Evolutionary conservation across 1,140 invertebrate species (phyloP).

Genomic region (Homalodisca vitripennis): DNA sequence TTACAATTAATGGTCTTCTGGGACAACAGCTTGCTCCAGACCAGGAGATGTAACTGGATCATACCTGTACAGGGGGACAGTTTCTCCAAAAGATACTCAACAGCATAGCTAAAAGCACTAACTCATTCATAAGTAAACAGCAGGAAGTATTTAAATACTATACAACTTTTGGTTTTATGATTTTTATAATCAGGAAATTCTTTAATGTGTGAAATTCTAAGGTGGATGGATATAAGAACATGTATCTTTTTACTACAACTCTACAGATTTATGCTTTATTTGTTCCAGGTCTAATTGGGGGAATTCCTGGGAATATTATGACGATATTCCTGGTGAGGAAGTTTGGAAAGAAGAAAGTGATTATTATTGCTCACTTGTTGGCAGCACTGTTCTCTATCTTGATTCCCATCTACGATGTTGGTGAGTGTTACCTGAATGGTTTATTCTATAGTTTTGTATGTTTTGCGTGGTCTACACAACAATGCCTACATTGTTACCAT

Average conservation of each 20-base stretch:
- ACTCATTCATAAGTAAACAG: neutral
- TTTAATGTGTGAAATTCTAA: neutral
- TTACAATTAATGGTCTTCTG: too few species aligned
- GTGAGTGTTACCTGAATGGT: too few species aligned
- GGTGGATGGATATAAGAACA: too few species aligned
- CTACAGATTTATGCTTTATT: conserved; percentile 9
- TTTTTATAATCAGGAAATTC: neutral
- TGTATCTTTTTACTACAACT: too few species aligned
- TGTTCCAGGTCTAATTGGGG: conserved; percentile 31
- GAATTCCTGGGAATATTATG: conserved; percentile 33
- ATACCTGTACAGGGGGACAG: too few species aligned
- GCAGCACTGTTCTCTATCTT: conserved; percentile 19
- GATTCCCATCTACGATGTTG: conserved; percentile 8
- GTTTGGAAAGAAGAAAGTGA: conserved; percentile 33
- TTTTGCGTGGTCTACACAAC: too few species aligned
- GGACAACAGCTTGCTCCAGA: too few species aligned
- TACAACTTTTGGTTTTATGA: neutral
- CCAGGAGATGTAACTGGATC: too few species aligned
- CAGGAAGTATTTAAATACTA: neutral
- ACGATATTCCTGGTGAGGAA: conserved; percentile 31
- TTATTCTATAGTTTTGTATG: too few species aligned
- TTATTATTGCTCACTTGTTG: conserved; percentile 31
- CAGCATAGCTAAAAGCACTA: neutral
- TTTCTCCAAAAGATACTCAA: too few species aligned
- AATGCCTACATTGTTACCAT: too few species aligned